Conservation (phyloP, 2,888 invertebrate genomes). For the Apotomis turbidana region DNA sequence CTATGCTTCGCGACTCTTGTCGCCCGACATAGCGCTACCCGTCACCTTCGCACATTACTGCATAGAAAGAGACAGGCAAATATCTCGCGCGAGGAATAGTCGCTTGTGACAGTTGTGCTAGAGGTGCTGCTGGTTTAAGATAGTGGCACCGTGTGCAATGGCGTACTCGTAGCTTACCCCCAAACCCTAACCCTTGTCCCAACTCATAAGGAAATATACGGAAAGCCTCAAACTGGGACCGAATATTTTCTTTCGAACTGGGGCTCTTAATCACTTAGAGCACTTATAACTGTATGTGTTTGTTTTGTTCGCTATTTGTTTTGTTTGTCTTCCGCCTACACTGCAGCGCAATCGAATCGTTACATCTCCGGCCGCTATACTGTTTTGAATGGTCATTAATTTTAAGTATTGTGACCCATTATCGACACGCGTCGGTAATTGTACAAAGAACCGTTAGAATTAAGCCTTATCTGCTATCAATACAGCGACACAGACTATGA, state of each 20-base stretch:
- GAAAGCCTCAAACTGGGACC: too few species aligned
- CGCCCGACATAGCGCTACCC: too few species aligned
- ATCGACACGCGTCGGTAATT: conserved; percentile 56
- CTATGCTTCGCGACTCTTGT: too few species aligned
- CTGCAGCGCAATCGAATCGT: conserved; percentile 17
- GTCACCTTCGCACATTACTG: too few species aligned
- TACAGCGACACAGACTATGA: conserved; percentile 41
- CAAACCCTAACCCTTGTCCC: too few species aligned
- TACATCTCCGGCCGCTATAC: conserved; percentile 25
- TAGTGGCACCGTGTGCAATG: too few species aligned
- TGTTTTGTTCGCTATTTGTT: conserved; percentile 14
- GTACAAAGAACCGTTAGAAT: conserved; percentile 61
- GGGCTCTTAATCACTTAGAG: not conserved
- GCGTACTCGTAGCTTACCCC: too few species aligned
- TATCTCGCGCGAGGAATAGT: too few species aligned
- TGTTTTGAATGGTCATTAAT: conserved; percentile 40
- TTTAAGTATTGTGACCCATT: conserved; percentile 44
- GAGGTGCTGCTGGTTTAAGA: too few species aligned
- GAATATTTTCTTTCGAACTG: not conserved
- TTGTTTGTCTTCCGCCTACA: conserved; percentile 34
- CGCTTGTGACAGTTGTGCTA: too few species aligned
- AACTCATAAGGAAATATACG: too few species aligned
- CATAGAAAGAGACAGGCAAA: too few species aligned
- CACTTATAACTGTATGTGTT: not conserved
- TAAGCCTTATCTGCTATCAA: conserved; percentile 63